phyloP scores from a whole-genome alignment of 1,140 invertebrate species.

The Ips nitidus region DNA sequence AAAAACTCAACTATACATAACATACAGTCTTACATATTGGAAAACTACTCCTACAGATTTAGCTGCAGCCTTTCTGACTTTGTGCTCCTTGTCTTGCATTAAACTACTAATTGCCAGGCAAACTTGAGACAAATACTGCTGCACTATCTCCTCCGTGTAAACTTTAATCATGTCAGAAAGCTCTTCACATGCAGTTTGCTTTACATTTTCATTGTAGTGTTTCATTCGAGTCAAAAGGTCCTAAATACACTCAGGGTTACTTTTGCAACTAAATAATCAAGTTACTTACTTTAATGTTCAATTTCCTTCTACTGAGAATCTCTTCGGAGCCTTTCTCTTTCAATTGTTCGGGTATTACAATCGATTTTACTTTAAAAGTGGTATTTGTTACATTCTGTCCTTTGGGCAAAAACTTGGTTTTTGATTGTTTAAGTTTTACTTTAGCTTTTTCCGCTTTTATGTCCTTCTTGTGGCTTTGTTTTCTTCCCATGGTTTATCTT shows the following conservation, averaged over 20 bases:
- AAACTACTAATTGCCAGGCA: constrained; percentile 69
- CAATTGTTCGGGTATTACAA: constrained; percentile 76
- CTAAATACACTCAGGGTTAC: constrained; percentile 47
- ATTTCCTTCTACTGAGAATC: constrained; percentile 70
- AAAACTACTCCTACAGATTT: constrained; percentile 69
- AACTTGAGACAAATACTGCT: constrained; percentile 65
- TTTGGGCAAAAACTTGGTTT: constrained; percentile 66
- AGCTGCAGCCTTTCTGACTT: constrained; percentile 66
- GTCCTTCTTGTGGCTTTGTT: constrained; percentile 64
- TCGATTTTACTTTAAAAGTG: constrained; percentile 85
- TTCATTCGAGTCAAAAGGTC: constrained; percentile 73
- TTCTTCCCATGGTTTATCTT: constrained; percentile 54
- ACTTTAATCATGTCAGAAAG: constrained; percentile 67
- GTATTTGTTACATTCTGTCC: constrained; percentile 84
- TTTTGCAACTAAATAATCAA: neutral
- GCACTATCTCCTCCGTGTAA: constrained; percentile 57
- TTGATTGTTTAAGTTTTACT: constrained; percentile 72
- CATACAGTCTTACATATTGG: constrained; percentile 52
- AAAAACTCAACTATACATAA: neutral
- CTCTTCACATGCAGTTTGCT: constrained; percentile 69
- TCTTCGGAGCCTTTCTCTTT: constrained; percentile 62
- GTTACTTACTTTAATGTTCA: constrained; percentile 65
- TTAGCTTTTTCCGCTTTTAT: constrained; percentile 76
- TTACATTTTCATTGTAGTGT: constrained; percentile 74
- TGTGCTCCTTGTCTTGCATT: constrained; percentile 70